Base-by-base conservation (phyloP, 1,140 invertebrate species). In the Neodiprion pinetum region DNA sequence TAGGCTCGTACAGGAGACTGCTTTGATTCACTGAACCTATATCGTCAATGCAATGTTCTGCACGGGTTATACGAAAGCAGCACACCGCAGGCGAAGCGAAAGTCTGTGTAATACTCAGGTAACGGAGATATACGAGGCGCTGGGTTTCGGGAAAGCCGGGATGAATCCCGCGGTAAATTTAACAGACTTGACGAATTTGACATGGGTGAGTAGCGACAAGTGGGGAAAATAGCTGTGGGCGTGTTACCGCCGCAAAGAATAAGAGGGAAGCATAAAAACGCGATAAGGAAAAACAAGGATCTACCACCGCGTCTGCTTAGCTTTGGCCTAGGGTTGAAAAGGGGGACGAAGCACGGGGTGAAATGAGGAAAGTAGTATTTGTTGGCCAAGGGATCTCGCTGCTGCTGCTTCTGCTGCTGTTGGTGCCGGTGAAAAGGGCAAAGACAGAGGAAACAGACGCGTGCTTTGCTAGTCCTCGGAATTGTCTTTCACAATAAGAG, bases 401-500 rank as follows among this genome's bases (percentile, higher is more conserved):
- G 21, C 28, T 28, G 28, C 28, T 28, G 5, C 28, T 28, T 1
- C 28, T 28, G 28, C 1, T 28, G 28, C 1, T 40, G 28, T 0
- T 40, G 14, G 21, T 3, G 2, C 1, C 14, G 23, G 68, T 14
- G 12, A 21, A 47, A 23, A 7, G 68, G 68, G 68, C 21, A 21
- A 47, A 28, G 11, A 11, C 68, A 69, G 68, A 47, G 11, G 23
- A 47, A 8, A 47, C 11, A 61, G 53, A 12, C n/a, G n/a, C 53
- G 53, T 17, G 28, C 28, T 40, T 40, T 40, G 28, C 53, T 61
- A 61, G 53, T 61, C n/a, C 53, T 61, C n/a, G 68, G 68, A 69
- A 69, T 69, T 69, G 68, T 61, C 81, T 82, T 78, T 79, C 75
- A 75, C 81, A 81, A 79, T 82, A 82, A 82, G 80, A 80, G 78